Percentiles rank a stretch among this genome's conserved stretches.
Conservation (phyloP, 2,113 vertebrate species). For the Columba livia region DNA sequence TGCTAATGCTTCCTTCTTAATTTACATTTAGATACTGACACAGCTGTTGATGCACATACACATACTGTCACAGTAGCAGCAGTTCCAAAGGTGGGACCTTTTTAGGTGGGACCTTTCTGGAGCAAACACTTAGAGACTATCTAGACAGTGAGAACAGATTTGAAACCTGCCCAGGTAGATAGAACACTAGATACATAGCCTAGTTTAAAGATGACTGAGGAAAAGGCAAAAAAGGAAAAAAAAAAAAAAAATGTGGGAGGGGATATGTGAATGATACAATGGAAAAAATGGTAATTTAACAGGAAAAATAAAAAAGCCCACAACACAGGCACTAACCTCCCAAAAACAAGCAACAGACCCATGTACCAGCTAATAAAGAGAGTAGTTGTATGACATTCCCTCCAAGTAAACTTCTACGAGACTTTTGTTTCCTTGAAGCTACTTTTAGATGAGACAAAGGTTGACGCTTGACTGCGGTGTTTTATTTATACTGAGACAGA, state of each 20-base stretch:
- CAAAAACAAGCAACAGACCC: background rate
- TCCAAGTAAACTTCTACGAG: background rate
- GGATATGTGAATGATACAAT: background rate
- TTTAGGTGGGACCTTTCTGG: background rate
- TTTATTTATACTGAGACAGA: slow-evolving; percentile 26
- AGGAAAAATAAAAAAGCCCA: too few species aligned
- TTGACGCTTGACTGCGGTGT: background rate
- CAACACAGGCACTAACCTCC: background rate
- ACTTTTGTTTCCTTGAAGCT: background rate
- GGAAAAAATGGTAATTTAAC: background rate
- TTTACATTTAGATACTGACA: background rate
- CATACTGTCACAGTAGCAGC: background rate
- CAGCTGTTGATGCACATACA: background rate
- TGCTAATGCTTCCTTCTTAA: background rate
- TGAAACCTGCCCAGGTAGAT: background rate
- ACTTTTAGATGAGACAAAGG: background rate
- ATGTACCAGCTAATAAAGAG: background rate
- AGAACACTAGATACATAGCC: background rate
- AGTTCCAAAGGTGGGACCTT: background rate
- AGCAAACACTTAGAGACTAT: background rate
- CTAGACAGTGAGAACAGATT: background rate
- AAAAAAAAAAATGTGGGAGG: background rate
- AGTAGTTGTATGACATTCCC: background rate
- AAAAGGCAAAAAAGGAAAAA: too few species aligned
- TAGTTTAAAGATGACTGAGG: background rate